These are phyloP conservation scores for Irena cyanogastra DNA, from an alignment of 2,113 vertebrate genomes.

Conservation along the genomic window DNA sequence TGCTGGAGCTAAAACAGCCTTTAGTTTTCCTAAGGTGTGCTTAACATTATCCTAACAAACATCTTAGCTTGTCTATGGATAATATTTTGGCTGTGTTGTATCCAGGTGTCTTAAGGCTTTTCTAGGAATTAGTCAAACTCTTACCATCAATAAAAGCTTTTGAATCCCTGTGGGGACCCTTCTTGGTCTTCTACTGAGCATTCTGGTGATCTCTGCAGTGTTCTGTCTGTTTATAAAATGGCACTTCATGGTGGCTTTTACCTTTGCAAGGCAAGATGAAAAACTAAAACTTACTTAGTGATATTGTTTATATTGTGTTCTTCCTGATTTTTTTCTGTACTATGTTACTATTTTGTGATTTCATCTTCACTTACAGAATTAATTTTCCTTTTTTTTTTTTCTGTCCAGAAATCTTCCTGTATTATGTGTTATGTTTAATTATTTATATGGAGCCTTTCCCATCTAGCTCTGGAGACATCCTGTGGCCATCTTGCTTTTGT, in stretches of 20 bases:
- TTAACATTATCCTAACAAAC: not conserved
- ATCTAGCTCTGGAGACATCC: not conserved
- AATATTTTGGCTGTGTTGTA: not conserved
- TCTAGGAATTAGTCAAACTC: not conserved
- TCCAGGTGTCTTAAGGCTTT: not conserved
- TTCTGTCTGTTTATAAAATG: not conserved
- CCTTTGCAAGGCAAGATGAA: not conserved
- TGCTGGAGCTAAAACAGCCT: not conserved
- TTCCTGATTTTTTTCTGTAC: not conserved
- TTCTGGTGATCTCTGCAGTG: not conserved
- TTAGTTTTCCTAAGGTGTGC: not conserved
- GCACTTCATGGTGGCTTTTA: not conserved
- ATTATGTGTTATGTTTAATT: not conserved
- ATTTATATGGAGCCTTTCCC: not conserved
- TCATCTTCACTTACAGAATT: not conserved
- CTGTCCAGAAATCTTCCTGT: not conserved
- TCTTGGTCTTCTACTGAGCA: not conserved
- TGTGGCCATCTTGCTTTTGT: not conserved
- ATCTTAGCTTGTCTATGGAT: not conserved
- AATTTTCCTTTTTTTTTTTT: not conserved
- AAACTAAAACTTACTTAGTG: not conserved
- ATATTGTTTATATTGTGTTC: not conserved
- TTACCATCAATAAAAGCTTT: not conserved
- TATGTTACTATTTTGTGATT: not conserved
- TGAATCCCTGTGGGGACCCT: not conserved